These are phyloP conservation scores for Brachionus paranguensis DNA, from an alignment of 1,140 invertebrate genomes.

Conservation along the genomic window DNA sequence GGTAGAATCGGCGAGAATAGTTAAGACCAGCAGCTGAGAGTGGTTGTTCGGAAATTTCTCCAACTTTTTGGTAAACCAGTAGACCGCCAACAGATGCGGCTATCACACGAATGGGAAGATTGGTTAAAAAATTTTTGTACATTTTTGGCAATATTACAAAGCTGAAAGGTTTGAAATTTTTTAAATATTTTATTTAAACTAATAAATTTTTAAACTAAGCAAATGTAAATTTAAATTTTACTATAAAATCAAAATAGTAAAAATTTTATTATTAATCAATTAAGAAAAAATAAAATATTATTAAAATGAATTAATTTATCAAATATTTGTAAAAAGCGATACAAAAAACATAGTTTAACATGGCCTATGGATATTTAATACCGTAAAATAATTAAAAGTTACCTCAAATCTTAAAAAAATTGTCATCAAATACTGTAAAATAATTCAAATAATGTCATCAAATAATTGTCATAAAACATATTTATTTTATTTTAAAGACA, in stretches of 20 bases:
- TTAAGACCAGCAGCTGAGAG: slow-evolving; percentile 26
- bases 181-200: neutral
- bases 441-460: no score
- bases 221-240: neutral
- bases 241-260: neutral
- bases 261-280: neutral
- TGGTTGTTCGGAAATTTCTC: neutral
- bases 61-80: neutral
- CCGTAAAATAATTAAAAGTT: no score
- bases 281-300: neutral
- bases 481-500: no score
- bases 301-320: no score
- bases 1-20: slow-evolving; percentile 38
- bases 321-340: no score
- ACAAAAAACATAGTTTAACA: no score
- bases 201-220: neutral
- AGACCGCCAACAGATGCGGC: neutral
- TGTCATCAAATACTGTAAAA: no score
- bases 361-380: no score
- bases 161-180: neutral
- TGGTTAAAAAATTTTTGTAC: neutral
- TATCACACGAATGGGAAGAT: neutral
- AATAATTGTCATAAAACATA: no score
- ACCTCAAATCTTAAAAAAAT: no score
- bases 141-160: slow-evolving; percentile 29